Evolutionary conservation across 2,888 invertebrate species (phyloP).

Genomic region (Octodonta nipae): DNA sequence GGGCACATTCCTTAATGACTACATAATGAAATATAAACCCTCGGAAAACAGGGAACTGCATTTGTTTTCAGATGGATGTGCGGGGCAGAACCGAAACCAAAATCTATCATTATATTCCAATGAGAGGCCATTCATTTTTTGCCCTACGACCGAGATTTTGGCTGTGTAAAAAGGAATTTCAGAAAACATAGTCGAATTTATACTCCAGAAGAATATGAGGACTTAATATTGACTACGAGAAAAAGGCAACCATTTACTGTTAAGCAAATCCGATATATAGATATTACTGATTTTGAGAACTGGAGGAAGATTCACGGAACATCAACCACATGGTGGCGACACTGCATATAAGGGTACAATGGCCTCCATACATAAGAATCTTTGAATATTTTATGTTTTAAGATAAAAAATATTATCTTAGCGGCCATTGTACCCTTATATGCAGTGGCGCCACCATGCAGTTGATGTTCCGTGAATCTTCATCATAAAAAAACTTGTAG

Average conservation of each 20-base stretch:
- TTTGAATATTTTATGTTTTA: too few relatives aligned
- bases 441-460: too few relatives aligned
- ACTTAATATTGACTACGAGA: constrained; percentile 9
- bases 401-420: too few relatives aligned
- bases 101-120: constrained; percentile 14
- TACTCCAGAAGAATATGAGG: constrained; percentile 15
- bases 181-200: constrained; percentile 11
- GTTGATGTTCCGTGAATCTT: too few relatives aligned
- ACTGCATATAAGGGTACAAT: too few relatives aligned
- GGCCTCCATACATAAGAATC: too few relatives aligned
- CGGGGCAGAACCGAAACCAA: constrained; percentile 13
- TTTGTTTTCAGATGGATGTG: constrained; percentile 14
- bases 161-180: constrained; percentile 10
- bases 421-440: too few relatives aligned
- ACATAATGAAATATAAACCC: constrained; percentile 10
- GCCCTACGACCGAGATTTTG: constrained; percentile 13
- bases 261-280: constrained; percentile 1
- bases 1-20: constrained; percentile 14
- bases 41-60: constrained; percentile 12
- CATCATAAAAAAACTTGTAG: constrained; percentile 4
- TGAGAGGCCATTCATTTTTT: constrained; percentile 9
- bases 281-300: constrained; percentile 6
- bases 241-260: constrained; percentile 11
- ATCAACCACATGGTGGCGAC: too few relatives aligned
- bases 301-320: constrained; percentile 7